Percentiles rank a stretch among this genome's conserved stretches.
Evolutionary conservation across 2,113 vertebrate genomes (phyloP).

Genomic region (Asarcornis scutulata): DNA sequence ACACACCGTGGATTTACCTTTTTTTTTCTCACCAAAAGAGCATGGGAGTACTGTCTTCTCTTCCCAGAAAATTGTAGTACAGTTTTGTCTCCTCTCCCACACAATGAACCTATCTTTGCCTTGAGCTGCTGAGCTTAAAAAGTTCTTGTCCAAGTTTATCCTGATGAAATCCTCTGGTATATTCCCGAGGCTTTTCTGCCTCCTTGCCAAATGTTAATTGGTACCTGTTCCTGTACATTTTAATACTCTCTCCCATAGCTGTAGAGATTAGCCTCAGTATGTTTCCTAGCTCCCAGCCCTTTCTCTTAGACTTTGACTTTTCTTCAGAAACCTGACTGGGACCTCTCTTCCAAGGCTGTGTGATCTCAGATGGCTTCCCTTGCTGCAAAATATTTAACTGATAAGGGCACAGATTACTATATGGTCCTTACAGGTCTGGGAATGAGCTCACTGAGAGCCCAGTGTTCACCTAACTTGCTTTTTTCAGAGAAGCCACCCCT

Average conservation of each 20-base stretch:
- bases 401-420: not conserved
- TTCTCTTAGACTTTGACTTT: not conserved
- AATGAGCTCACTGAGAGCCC: not conserved
- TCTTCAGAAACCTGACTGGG: not conserved
- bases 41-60: not conserved
- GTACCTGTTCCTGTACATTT: conserved; percentile 56
- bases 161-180: conserved; percentile 65
- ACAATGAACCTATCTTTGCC: conserved; percentile 5
- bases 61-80: not conserved
- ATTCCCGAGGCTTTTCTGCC: conserved; percentile 58
- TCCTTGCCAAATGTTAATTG: conserved; percentile 65
- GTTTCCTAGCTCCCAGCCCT: conserved; percentile 7
- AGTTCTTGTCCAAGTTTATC: conserved; percentile 47
- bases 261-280: conserved; percentile 23
- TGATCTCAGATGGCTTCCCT: not conserved
- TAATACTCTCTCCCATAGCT: conserved; percentile 57
- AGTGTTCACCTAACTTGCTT: not conserved
- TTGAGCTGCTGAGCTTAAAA: not conserved
- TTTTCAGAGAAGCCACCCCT: not conserved
- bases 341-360: not conserved
- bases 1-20: not conserved
- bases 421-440: not conserved
- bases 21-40: not conserved
- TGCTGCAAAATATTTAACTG: not conserved
- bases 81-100: not conserved